phyloP scores from a whole-genome alignment of 2,113 vertebrate genomes.

The Polypterus senegalus region DNA sequence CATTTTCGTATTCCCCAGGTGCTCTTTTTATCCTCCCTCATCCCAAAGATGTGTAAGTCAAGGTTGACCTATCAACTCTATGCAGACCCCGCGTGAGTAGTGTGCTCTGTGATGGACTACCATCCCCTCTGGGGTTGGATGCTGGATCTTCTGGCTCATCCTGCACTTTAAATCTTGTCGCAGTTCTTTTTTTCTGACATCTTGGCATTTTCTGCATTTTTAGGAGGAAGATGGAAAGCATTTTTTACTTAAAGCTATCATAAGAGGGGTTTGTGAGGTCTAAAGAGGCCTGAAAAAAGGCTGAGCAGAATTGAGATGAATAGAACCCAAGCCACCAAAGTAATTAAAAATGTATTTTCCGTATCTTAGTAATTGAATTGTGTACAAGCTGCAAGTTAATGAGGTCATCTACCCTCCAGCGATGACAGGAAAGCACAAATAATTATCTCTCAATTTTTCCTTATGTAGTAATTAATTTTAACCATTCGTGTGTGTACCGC shows the following conservation, averaged over 20 bases:
- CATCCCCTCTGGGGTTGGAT: background rate
- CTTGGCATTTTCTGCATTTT: background rate
- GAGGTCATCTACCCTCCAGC: slow-evolving; percentile 80
- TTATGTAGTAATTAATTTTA: slow-evolving; percentile 92
- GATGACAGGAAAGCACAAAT: slow-evolving; percentile 84
- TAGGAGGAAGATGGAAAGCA: background rate
- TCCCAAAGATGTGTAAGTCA: background rate
- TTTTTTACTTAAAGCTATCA: slow-evolving; percentile 4
- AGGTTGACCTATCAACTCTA: slow-evolving; percentile 7
- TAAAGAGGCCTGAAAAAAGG: slow-evolving; percentile 10
- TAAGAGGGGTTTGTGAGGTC: slow-evolving; percentile 5
- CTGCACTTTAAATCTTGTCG: too few relatives aligned
- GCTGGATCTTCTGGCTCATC: too few relatives aligned
- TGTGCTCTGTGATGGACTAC: slow-evolving; percentile 1
- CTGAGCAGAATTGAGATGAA: slow-evolving; percentile 63
- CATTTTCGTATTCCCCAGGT: too few relatives aligned
- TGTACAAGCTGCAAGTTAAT: slow-evolving; percentile 91
- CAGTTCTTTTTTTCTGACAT: background rate
- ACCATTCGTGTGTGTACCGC: slow-evolving; percentile 58
- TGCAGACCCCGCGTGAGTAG: slow-evolving; percentile 4
- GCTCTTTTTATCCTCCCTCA: too few relatives aligned
- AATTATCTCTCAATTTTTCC: slow-evolving; percentile 89
- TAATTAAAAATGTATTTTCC: slow-evolving; percentile 95
- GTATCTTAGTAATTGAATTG: slow-evolving; percentile 91
- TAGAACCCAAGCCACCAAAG: slow-evolving; percentile 63